Evolutionary conservation across 2,113 vertebrate genomes (phyloP).

Genomic region (Mola mola): DNA sequence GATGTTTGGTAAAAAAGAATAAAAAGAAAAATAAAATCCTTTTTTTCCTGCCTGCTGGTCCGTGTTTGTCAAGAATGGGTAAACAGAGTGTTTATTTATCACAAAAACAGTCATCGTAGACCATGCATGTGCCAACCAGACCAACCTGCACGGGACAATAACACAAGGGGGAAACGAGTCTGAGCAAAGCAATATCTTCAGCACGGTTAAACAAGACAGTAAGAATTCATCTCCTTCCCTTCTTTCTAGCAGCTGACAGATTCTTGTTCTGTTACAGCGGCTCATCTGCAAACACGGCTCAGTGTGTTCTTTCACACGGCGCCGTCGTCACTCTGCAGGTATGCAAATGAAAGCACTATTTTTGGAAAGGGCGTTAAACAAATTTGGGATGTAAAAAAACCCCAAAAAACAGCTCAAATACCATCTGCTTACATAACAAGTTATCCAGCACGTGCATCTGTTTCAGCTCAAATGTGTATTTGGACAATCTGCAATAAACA

Average conservation of each 20-base stretch:
- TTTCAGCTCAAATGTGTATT: conserved; percentile 2
- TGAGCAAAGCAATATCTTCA: not conserved
- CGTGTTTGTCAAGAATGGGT: conserved; percentile 5
- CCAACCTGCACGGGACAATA: not conserved
- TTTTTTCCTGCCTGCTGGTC: conserved; percentile 43
- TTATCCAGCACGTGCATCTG: conserved; percentile 2
- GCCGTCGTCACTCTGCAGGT: conserved; percentile 54
- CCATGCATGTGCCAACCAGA: not conserved
- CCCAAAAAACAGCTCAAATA: too few species aligned
- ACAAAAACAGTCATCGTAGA: not conserved
- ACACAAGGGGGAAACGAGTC: not conserved
- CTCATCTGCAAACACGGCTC: conserved; percentile 54
- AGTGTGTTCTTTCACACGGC: conserved; percentile 59
- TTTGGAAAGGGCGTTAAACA: conserved; percentile 58
- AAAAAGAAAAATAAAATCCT: conserved; percentile 44
- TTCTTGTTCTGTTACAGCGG: conserved; percentile 38
- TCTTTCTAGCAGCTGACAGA: conserved; percentile 26
- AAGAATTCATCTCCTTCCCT: not conserved
- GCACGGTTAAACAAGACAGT: not conserved
- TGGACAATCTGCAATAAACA: conserved; percentile 18
- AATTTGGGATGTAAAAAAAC: conserved; percentile 44
- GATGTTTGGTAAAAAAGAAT: conserved; percentile 65
- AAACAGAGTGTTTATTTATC: too few species aligned
- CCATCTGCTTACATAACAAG: conserved; percentile 38
- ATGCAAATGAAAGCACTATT: conserved; percentile 69